Percentiles rank a stretch among this genome's conserved stretches.
phyloP scores from a whole-genome alignment of 1,140 invertebrate genomes.

The Magallana ariakensis region DNA sequence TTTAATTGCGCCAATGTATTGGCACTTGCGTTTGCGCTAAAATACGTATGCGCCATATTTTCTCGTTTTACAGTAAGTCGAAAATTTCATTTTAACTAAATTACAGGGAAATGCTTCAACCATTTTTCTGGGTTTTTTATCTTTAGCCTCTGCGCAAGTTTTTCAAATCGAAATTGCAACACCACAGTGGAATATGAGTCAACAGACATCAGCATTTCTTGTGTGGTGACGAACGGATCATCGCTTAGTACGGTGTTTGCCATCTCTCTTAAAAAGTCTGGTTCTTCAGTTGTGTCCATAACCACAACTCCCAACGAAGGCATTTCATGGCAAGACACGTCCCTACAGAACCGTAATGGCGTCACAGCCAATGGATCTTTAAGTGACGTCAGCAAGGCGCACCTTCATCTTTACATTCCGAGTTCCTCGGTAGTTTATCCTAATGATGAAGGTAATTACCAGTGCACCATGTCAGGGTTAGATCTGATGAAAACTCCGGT shows the following conservation, averaged over 20 bases:
- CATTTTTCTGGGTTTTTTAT: no score
- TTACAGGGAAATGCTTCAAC: no score
- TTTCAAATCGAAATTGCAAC: neutral
- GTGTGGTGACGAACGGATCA: neutral
- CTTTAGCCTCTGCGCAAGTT: neutral
- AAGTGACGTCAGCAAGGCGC: neutral
- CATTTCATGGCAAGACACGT: neutral
- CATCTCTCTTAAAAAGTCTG: neutral
- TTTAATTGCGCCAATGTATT: no score
- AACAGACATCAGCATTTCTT: neutral
- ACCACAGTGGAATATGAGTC: neutral
- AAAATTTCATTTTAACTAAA: no score
- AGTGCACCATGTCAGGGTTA: slow-evolving; percentile 5
- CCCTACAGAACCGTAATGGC: neutral
- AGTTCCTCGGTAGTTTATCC: slow-evolving; percentile 6
- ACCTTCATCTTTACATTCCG: slow-evolving; percentile 17
- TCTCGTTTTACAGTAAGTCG: no score
- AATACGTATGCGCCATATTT: no score
- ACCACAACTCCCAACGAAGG: neutral
- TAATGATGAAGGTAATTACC: slow-evolving; percentile 3
- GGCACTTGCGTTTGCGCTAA: no score
- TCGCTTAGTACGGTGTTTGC: neutral
- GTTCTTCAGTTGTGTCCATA: neutral
- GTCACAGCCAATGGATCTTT: slow-evolving; percentile 6
- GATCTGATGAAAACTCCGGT: neutral